Percentiles rank a stretch among this genome's conserved stretches.
Conservation (phyloP, 2,113 vertebrate genomes). For the Eurypyga helias region DNA sequence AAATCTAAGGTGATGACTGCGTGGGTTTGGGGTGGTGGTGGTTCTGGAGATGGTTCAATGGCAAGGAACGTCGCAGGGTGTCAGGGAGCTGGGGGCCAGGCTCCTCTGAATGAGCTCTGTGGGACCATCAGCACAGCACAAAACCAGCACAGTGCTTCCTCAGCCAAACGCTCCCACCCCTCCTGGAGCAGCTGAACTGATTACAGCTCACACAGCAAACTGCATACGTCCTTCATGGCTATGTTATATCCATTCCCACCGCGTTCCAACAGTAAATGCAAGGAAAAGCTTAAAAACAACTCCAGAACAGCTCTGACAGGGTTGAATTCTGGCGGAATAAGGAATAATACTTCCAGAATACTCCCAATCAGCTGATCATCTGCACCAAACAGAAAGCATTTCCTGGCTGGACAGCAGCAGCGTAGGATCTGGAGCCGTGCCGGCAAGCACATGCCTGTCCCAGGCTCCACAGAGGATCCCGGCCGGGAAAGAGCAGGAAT, state of each 20-base stretch:
- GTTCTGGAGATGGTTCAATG: not conserved
- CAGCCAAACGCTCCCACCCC: not conserved
- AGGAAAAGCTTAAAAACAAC: not conserved
- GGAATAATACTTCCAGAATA: not conserved
- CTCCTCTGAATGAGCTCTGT: not conserved
- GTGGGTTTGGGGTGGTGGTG: not conserved
- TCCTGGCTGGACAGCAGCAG: not conserved
- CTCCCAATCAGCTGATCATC: not conserved
- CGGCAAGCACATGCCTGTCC: not conserved
- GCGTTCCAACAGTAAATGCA: not conserved
- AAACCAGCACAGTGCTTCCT: not conserved
- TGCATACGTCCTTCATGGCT: not conserved
- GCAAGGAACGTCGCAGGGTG: not conserved
- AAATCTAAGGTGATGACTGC: not conserved
- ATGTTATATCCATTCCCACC: not conserved
- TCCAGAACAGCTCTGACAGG: not conserved
- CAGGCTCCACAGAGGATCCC: fast-evolving
- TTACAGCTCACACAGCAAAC: not conserved
- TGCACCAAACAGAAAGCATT: not conserved
- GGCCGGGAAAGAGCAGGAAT: not conserved
- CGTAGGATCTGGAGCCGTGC: not conserved
- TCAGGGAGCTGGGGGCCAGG: not conserved
- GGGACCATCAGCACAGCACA: not conserved
- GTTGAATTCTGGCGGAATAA: not conserved
- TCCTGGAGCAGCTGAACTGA: not conserved